A percentile compares a stretch with the other conserved stretches of the same genome.
Evolutionary conservation across 2,888 invertebrate genomes (phyloP).

Genomic region (Nomada flava): DNA sequence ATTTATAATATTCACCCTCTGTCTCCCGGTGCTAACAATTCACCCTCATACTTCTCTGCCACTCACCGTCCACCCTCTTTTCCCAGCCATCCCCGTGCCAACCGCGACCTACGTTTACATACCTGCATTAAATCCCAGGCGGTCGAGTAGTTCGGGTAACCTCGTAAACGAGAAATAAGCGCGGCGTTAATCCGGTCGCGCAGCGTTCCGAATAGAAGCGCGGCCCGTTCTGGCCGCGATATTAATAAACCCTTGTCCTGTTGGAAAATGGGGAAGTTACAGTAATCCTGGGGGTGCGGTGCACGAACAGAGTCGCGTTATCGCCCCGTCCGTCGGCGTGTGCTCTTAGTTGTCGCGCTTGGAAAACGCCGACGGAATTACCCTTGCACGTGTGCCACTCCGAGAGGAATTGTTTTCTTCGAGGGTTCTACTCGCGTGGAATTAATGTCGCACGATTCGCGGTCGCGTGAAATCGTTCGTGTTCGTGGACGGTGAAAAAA

Average conservation of each 20-base stretch:
- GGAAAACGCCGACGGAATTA: background rate
- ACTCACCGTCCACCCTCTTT: background rate
- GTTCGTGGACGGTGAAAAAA: no score
- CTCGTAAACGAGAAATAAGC: slow-evolving; percentile 78
- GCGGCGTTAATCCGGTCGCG: slow-evolving; percentile 74
- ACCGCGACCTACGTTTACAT: slow-evolving; percentile 36
- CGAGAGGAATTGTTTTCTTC: no score
- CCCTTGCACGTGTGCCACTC: background rate
- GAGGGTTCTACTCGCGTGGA: background rate
- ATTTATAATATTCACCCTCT: no score
- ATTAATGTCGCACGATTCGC: no score
- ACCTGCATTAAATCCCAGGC: slow-evolving; percentile 73
- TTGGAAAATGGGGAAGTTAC: slow-evolving; percentile 66
- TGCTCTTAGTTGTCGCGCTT: background rate
- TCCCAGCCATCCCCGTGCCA: background rate
- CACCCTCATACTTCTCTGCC: background rate
- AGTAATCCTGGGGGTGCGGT: slow-evolving; percentile 52
- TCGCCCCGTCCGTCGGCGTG: slow-evolving; percentile 15
- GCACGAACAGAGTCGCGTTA: slow-evolving; percentile 1
- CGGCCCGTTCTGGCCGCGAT: slow-evolving; percentile 61
- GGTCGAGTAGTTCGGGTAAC: slow-evolving; percentile 73
- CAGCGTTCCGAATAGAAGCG: slow-evolving; percentile 60
- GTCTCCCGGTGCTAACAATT: no score
- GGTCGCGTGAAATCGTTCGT: background rate
- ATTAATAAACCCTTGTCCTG: slow-evolving; percentile 76